Evolutionary conservation across 2,797 vertebrate species (phyloP), one percentile per base, ranked within the genome.

Genomic region (Denticeps clupeoides): DNA sequence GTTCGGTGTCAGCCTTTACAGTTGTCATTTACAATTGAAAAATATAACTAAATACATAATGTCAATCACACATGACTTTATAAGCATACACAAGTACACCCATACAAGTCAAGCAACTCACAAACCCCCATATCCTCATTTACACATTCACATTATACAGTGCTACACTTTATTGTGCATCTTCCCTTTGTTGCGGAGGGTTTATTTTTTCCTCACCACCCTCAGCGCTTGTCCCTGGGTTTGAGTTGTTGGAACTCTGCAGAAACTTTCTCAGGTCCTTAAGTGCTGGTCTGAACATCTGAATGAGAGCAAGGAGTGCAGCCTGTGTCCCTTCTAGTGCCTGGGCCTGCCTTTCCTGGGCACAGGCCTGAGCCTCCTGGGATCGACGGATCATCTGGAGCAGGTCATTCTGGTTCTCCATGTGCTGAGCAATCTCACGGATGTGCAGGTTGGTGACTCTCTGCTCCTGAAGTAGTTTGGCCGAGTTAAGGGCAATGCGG

Each of bases 251-350:
- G 31, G 78, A 82, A 37, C 82, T 90, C 77, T 97, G 93, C 33
- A 97, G 68, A 65, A 88, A 96, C 51, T 89, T 88, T 26, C 93
- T 84, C 58, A 95, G 79, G 75, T 97, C 93, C 68, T 94, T 97
- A 9, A 97, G 85, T 54, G 90, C 87, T 1, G 93, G 93, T 49
- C 89, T 77, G 26, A 97, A 83, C 70, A 97, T 87, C 77, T 97
- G 93, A 27, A 97, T 88, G 49, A 97, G 77, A 1, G 91, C 91
- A 0, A 91, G 88, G 43, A 97, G 78, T 0, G 91, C 88, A 0
- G 92, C 93, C 75, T 97, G 93, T 0, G 87, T 93, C 0, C 93
- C 93, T 45, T 97, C 93, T 77, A 97, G 87, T 22, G 93, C 93
- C 65, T 90, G 91, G 0, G 93, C 93, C 73, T 98, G 93, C 33